Conservation (phyloP, 2,888 invertebrate species). For the Scelioninae gen. 2 region DNA sequence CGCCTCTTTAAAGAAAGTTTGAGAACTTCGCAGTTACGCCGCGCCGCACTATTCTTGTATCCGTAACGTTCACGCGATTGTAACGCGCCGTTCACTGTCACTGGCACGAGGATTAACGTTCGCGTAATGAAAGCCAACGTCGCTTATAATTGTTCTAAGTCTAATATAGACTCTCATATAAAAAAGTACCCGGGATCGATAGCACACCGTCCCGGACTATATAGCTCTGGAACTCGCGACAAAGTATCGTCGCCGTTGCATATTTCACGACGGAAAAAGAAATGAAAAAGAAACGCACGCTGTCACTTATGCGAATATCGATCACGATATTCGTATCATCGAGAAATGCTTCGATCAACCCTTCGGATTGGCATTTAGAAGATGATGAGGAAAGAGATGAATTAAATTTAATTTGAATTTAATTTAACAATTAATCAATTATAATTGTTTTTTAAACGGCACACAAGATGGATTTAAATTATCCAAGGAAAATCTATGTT, state of each 20-base stretch:
- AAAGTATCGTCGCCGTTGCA: constrained; percentile 41
- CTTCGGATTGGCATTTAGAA: constrained; percentile 10
- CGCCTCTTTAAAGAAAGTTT: constrained; percentile 42
- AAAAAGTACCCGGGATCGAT: constrained; percentile 41
- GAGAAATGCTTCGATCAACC: constrained; percentile 27
- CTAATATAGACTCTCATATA: constrained; percentile 43
- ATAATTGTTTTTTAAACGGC: no score
- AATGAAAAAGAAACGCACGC: constrained; percentile 12
- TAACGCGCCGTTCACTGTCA: constrained; percentile 43
- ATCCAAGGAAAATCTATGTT: no score
- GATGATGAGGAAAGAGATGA: background rate
- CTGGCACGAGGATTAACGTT: constrained; percentile 39
- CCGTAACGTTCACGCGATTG: constrained; percentile 26
- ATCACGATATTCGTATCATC: constrained; percentile 26
- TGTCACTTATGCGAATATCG: constrained; percentile 39
- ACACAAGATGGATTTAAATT: no score
- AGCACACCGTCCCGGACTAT: constrained; percentile 35
- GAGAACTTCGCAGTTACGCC: constrained; percentile 36
- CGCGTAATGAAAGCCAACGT: constrained; percentile 38
- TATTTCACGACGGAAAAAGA: constrained; percentile 37
- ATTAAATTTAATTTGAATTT: no score
- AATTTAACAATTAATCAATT: no score
- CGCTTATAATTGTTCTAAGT: constrained; percentile 46
- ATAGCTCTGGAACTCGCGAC: constrained; percentile 42
- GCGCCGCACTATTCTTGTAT: constrained; percentile 27